phyloP scores from a whole-genome alignment of 2,888 invertebrate genomes.

The Sarcophaga subvicina region DNA sequence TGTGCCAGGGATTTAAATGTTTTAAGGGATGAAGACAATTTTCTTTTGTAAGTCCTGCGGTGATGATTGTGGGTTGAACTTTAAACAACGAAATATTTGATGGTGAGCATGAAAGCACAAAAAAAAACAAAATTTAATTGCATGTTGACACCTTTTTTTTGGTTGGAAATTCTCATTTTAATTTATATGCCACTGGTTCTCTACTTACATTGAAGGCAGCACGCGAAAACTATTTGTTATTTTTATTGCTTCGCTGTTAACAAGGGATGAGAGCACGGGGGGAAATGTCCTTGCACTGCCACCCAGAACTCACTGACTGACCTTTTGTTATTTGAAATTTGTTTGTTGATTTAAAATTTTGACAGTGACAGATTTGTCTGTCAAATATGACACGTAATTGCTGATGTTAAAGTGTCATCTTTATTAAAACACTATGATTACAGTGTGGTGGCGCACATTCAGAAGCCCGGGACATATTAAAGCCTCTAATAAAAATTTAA shows the following conservation, averaged over 20 bases:
- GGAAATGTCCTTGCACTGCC: neutral
- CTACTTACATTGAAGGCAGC: constrained; percentile 18
- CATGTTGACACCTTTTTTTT: constrained; percentile 68
- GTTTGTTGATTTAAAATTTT: constrained; percentile 46
- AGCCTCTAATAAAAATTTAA: constrained; percentile 59
- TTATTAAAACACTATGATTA: constrained; percentile 27
- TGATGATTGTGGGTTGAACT: constrained; percentile 30
- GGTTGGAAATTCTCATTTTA: neutral
- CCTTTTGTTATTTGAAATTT: constrained; percentile 41
- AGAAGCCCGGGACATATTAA: neutral
- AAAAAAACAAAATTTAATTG: constrained; percentile 59
- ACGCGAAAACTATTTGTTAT: constrained; percentile 60
- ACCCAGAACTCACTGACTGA: constrained; percentile 9
- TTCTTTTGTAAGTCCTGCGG: neutral
- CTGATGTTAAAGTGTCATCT: constrained; percentile 51
- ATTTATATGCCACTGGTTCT: constrained; percentile 36
- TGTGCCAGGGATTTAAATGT: neutral
- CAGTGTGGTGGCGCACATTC: neutral
- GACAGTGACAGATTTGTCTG: constrained; percentile 66
- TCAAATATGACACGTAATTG: constrained; percentile 50
- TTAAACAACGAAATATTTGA: constrained; percentile 40
- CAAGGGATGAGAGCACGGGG: neutral
- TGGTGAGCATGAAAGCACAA: neutral
- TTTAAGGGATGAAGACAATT: too few species aligned
- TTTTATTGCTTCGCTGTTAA: neutral